Percentiles rank a stretch among this genome's conserved stretches.
Evolutionary conservation across 2,113 vertebrate species (phyloP).

Genomic region (Lophura nycthemera): DNA sequence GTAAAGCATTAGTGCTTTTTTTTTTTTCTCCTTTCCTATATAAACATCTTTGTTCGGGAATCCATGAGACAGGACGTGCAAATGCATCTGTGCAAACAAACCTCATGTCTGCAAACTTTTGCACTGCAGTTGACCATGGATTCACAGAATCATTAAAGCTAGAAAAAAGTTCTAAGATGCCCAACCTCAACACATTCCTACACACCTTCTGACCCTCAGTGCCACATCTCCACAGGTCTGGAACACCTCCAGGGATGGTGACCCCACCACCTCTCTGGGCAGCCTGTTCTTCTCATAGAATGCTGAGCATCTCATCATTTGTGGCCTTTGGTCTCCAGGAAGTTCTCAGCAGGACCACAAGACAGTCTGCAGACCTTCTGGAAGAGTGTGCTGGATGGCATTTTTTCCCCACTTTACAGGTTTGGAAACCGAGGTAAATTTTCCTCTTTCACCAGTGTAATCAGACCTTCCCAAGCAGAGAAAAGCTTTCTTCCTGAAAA

Average conservation of each 20-base stretch:
- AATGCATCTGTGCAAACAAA: slow-evolving; percentile 41
- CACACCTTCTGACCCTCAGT: too few species aligned
- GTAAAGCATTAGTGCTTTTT: slow-evolving; percentile 56
- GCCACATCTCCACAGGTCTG: too few species aligned
- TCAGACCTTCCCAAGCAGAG: not conserved
- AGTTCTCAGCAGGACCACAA: not conserved
- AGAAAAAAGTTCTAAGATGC: too few species aligned
- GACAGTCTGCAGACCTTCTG: not conserved
- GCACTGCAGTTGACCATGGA: not conserved
- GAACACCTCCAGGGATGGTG: too few species aligned
- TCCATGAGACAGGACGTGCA: slow-evolving; percentile 62
- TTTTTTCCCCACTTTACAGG: not conserved
- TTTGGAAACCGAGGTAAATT: not conserved
- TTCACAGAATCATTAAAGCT: not conserved
- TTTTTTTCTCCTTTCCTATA: slow-evolving; percentile 62
- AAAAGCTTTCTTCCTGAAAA: not conserved
- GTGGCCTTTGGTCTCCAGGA: not conserved
- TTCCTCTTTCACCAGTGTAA: not conserved
- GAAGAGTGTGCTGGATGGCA: not conserved
- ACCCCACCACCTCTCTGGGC: too few species aligned
- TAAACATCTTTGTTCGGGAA: slow-evolving; percentile 70
- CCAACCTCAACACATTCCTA: too few species aligned
- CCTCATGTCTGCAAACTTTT: slow-evolving; percentile 32
- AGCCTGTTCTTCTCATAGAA: not conserved
- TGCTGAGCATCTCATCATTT: not conserved